These are phyloP conservation scores for Hydrocynus forskahlii DNA, from an alignment of 2,797 vertebrate species.

Conservation along the genomic window DNA sequence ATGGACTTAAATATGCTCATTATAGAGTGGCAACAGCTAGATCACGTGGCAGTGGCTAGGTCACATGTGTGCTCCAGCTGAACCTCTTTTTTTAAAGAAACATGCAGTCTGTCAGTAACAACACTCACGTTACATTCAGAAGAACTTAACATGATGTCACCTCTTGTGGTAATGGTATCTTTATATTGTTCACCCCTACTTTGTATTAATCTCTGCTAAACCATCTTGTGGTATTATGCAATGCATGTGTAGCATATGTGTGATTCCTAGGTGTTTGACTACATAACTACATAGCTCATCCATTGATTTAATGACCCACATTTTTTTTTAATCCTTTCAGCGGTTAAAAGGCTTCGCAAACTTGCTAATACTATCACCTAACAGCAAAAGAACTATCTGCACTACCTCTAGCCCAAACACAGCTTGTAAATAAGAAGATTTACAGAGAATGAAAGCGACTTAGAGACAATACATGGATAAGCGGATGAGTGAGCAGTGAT, in stretches of 20 bases:
- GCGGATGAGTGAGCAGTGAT: conserved; percentile 49
- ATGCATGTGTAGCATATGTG: background rate
- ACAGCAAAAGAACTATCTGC: conserved; percentile 34
- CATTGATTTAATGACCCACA: conserved; percentile 5
- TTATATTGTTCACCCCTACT: background rate
- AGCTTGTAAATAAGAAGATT: conserved; percentile 65
- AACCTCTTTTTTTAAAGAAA: no score
- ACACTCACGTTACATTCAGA: no score
- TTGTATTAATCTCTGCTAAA: background rate
- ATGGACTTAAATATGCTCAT: no score
- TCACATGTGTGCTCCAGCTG: no score
- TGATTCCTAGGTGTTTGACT: background rate
- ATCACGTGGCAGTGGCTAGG: no score
- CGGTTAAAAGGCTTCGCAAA: conserved; percentile 3
- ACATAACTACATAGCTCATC: no score
- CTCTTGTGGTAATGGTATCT: background rate
- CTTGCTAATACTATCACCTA: conserved; percentile 8
- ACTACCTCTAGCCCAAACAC: conserved; percentile 29
- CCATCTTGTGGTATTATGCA: background rate
- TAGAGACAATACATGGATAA: conserved; percentile 58
- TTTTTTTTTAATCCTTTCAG: conserved; percentile 5
- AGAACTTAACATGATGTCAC: no score
- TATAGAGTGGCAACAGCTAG: no score
- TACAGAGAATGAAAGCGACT: conserved; percentile 49
- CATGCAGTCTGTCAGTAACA: no score